A percentile compares a stretch with the other conserved stretches of the same genome.
phyloP scores from a whole-genome alignment of 2,888 invertebrate species.

The Pteria penguin region DNA sequence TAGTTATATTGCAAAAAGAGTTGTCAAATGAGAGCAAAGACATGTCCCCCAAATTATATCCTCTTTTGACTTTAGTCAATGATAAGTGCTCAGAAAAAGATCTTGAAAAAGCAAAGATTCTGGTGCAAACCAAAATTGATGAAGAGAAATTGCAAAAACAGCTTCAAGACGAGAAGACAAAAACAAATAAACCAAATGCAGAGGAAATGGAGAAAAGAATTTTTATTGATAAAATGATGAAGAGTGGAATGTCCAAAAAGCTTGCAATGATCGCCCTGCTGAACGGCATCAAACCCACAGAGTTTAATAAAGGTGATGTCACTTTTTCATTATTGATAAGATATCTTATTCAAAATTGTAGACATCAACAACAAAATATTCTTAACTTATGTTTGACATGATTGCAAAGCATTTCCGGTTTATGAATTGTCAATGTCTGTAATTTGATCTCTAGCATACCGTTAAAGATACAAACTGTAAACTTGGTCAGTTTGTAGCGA shows the following conservation, averaged over 20 bases:
- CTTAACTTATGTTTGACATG: too few species aligned
- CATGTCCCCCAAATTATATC: neutral
- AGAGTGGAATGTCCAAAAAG: conserved; percentile 48
- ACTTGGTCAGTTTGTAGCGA: too few species aligned
- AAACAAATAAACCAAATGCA: conserved; percentile 25
- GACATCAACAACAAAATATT: too few species aligned
- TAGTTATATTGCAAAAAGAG: neutral
- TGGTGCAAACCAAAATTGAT: neutral
- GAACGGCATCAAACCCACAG: conserved; percentile 36
- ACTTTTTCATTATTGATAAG: neutral
- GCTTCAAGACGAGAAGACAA: conserved; percentile 3
- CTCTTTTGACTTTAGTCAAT: neutral
- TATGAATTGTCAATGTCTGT: too few species aligned
- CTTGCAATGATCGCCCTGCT: conserved; percentile 52
- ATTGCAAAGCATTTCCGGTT: too few species aligned
- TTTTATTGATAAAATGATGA: conserved; percentile 52
- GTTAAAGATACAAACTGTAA: too few species aligned
- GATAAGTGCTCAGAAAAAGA: neutral
- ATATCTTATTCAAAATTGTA: too few species aligned
- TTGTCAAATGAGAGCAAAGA: neutral
- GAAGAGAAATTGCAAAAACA: conserved; percentile 31
- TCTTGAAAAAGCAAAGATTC: neutral
- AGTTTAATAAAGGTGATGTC: conserved; percentile 48
- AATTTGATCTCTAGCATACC: too few species aligned
- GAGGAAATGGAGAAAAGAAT: conserved; percentile 14